Evolutionary conservation across 2,797 vertebrate species (phyloP), one percentile per base, ranked within the genome.

Genomic region (Etheostoma nigrum): DNA sequence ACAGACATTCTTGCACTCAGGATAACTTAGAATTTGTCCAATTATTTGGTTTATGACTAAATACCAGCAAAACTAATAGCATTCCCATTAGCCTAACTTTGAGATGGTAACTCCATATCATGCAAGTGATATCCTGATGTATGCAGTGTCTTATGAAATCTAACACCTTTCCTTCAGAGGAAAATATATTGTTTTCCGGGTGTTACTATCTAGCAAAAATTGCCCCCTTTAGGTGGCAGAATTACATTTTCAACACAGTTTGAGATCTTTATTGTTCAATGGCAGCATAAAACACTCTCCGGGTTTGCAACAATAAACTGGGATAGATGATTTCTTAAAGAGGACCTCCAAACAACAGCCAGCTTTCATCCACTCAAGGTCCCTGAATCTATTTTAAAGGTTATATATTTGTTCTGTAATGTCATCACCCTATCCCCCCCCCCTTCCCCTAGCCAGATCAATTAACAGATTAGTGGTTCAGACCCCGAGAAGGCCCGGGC

Each of bases 381-480:
- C 82, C 82, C 78, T 73, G 65, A 86, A 86, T 74, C 79, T 77
- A 88, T 89, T 81, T 85, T 51, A 74, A 74, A 87, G 60, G 85
- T 86, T 12, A 79, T 67, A 79, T 91, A 81, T 89, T 87, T 86
- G 73, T 71, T 75, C 72, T 72, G 66, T 84, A 75, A 86, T 83
- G 72, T 80, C 85, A 87, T 70, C 77, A 44, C 58, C 40, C 19
- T 23, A 55, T 21, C 53, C 11, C 14, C 5, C 16, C 61, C 55
- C 44, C 68, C 30, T 76, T 84, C 65, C 78, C 55, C 65, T 78
- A 60, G n/a, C 66, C 78, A 86, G 91, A 93, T 94, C 91, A 93
- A 94, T 94, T 90, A 93, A 86, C 90, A 91, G 93, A 93, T 93
- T 90, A 89, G 84, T 81, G 89, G 70, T 81, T 30, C 30, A 5